Conservation (phyloP, 2,888 invertebrate species). For the Sarcophaga caerulescens region DNA sequence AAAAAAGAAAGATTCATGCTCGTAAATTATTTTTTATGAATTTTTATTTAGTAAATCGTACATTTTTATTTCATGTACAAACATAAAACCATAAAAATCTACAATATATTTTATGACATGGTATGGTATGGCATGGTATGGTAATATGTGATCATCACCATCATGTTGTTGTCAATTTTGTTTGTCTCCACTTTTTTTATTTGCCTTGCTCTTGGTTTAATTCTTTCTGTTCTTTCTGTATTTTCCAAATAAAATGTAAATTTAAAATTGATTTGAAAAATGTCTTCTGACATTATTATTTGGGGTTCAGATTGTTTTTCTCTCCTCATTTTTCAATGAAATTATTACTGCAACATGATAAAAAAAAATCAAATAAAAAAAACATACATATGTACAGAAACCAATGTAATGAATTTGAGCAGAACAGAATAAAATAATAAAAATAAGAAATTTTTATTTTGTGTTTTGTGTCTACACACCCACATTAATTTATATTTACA, state of each 20-base stretch:
- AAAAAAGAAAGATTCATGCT: too few relatives aligned
- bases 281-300: conserved; percentile 50
- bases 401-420: neutral
- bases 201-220: neutral
- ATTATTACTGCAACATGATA: neutral
- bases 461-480: conserved; percentile 21
- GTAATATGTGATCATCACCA: too few relatives aligned
- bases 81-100: too few relatives aligned
- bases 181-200: neutral
- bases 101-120: too few relatives aligned
- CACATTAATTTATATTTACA: conserved; percentile 59
- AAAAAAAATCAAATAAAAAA: too few relatives aligned
- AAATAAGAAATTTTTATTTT: neutral
- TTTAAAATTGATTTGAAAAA: conserved; percentile 65
- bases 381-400: too few relatives aligned
- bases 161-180: too few relatives aligned
- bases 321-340: neutral
- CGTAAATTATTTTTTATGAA: neutral
- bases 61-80: neutral
- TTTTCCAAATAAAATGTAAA: conserved; percentile 55
- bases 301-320: conserved; percentile 29
- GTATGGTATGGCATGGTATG: too few relatives aligned
- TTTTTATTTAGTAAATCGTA: conserved; percentile 31
- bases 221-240: neutral
- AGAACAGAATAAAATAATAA: conserved; percentile 12